These are phyloP conservation scores for Criorhina ranunculi DNA, from an alignment of 2,888 invertebrate species.

Conservation along the genomic window DNA sequence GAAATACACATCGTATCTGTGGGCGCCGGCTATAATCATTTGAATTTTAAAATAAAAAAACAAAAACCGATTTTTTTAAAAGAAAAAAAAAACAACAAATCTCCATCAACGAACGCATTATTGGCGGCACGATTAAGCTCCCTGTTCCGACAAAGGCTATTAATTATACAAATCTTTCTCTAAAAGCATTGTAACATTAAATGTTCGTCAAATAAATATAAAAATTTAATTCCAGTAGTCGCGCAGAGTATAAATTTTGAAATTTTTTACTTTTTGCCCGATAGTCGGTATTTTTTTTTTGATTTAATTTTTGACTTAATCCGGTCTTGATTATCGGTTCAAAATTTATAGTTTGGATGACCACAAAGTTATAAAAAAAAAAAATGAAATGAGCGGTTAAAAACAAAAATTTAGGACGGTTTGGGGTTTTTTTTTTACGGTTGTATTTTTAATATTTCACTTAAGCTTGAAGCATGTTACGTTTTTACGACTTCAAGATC, in stretches of 20 bases:
- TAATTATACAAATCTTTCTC: slow-evolving; percentile 74
- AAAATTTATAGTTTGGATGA: slow-evolving; percentile 49
- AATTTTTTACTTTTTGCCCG: slow-evolving; percentile 32
- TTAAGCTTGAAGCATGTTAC: slow-evolving; percentile 60
- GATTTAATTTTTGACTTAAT: slow-evolving; percentile 66
- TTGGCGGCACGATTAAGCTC: slow-evolving; percentile 52
- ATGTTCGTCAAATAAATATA: slow-evolving; percentile 74
- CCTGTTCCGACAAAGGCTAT: slow-evolving; percentile 68
- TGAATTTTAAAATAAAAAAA: slow-evolving; percentile 56
- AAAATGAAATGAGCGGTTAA: background rate
- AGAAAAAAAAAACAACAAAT: slow-evolving; percentile 65
- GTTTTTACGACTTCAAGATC: slow-evolving; percentile 52
- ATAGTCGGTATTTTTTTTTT: slow-evolving; percentile 46
- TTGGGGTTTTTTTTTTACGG: slow-evolving; percentile 44
- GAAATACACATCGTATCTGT: slow-evolving; percentile 26
- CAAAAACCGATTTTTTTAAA: background rate
- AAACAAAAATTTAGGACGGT: slow-evolving; percentile 55
- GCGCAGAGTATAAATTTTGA: slow-evolving; percentile 46
- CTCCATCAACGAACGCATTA: slow-evolving; percentile 63
- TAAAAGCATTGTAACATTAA: slow-evolving; percentile 76
- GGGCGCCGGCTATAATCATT: slow-evolving; percentile 68
- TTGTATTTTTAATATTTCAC: slow-evolving; percentile 62
- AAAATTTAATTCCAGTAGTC: slow-evolving; percentile 76
- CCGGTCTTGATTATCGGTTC: slow-evolving; percentile 67
- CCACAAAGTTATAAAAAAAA: slow-evolving; percentile 38